Evolutionary conservation across 2,797 vertebrate genomes (phyloP).

Genomic region (Sylvia borin): DNA sequence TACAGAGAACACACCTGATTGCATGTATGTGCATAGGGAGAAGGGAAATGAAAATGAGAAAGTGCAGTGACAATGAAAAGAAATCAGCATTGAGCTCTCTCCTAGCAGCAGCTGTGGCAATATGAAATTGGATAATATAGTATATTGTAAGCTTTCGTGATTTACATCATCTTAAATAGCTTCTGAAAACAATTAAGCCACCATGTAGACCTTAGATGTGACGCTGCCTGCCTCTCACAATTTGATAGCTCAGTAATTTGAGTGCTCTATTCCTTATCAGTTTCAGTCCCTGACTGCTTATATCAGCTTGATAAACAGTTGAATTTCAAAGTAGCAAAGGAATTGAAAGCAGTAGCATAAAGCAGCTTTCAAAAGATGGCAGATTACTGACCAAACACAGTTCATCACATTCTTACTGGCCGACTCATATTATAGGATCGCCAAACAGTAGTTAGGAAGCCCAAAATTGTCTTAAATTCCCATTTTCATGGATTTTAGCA

Average conservation of each 20-base stretch:
- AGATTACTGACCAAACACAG: not conserved
- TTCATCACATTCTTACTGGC: not conserved
- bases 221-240: not conserved
- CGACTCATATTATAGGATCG: not conserved
- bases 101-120: not conserved
- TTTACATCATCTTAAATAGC: not conserved
- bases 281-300: not conserved
- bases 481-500: not conserved
- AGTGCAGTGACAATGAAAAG: not conserved
- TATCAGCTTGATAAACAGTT: not conserved
- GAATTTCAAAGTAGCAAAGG: not conserved
- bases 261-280: not conserved
- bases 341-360: not conserved
- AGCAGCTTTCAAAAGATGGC: not conserved
- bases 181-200: conserved; percentile 2
- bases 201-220: not conserved
- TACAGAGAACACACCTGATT: not conserved
- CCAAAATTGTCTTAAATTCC: not conserved
- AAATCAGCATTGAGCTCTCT: not conserved
- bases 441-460: not conserved
- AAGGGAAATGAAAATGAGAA: not conserved
- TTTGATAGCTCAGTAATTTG: not conserved
- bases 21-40: not conserved
- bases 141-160: not conserved
- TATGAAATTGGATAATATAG: not conserved